These are phyloP conservation scores for Oreochromis mossambicus DNA, from an alignment of 2,797 vertebrate species.

Conservation along the genomic window DNA sequence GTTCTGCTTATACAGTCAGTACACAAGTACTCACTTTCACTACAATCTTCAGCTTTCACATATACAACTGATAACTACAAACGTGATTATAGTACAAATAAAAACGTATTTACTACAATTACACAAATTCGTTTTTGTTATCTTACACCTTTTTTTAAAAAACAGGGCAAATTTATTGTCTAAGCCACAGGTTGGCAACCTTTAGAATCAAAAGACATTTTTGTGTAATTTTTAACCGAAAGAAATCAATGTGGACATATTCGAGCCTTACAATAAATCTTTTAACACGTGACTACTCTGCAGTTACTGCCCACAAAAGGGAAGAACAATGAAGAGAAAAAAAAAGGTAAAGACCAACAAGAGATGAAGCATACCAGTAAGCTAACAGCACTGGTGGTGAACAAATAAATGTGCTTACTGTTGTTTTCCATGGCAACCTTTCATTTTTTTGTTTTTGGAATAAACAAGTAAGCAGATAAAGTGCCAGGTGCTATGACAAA, in stretches of 20 bases:
- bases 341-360: not conserved
- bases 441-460: not conserved
- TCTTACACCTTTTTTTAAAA: not conserved
- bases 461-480: not conserved
- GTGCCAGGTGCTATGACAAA: not conserved
- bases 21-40: not conserved
- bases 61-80: not conserved
- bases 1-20: not conserved
- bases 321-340: not conserved
- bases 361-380: not conserved
- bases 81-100: not conserved
- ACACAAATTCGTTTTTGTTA: not conserved
- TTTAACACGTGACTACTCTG: not conserved
- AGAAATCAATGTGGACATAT: not conserved
- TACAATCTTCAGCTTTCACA: not conserved
- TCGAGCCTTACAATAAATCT: not conserved
- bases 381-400: not conserved
- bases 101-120: not conserved
- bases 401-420: not conserved
- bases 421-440: not conserved
- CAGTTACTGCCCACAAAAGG: not conserved
- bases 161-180: not conserved
- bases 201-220: not conserved
- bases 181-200: not conserved
- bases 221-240: not conserved